Evolutionary conservation across 2,113 vertebrate genomes (phyloP), one percentile per base, ranked within the genome.

Genomic region (Catharus minimus): DNA sequence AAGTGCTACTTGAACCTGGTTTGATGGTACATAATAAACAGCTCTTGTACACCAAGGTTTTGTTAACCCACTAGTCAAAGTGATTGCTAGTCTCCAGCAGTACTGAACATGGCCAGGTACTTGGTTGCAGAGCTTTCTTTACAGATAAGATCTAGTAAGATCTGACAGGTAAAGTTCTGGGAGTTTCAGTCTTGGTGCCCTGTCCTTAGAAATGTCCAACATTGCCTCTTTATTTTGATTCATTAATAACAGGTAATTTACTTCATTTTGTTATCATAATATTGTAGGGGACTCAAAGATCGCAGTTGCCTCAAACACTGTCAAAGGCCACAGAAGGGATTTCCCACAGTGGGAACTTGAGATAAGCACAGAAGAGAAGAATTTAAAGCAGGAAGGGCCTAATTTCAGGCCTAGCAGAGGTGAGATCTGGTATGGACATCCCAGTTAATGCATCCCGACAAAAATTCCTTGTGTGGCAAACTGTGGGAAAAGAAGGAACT

Each of bases 11-110:
- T 93, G 36, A 64, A 15, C 36, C 32, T n/a, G 26, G 15, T 67
- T 27, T 10, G 0, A 0, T 33, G 47, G 15, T 12, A 20, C 18
- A 4, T 4, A 41, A 50, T 22, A 33, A 58, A 9, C 24, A 53
- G 19, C 14, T 73, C 33, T 68, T 22, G 3, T 24, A 5, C n/a
- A 26, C 13, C 10, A 75, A 39, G 36, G 18, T 19, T 68, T 52
- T 47, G 30, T 64, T 47, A n/a, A 26, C 10, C 49, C 14, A 8
- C 39, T 28, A 8, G 9, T 49, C 26, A 43, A 26, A 57, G 33
- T 8, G 38, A 38, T 23, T 55, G 56, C 41, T 44, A 6, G 15
- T 49, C 56, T 50, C 50, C 43, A 93, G 47, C 46, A 84, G 43
- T 17, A 32, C 20, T 38, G 50, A n/a, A 18, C 30, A 43, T 28